Percentiles rank a stretch among this genome's conserved stretches.
Conservation (phyloP, 2,113 vertebrate species). For the Accipiter cooperii region DNA sequence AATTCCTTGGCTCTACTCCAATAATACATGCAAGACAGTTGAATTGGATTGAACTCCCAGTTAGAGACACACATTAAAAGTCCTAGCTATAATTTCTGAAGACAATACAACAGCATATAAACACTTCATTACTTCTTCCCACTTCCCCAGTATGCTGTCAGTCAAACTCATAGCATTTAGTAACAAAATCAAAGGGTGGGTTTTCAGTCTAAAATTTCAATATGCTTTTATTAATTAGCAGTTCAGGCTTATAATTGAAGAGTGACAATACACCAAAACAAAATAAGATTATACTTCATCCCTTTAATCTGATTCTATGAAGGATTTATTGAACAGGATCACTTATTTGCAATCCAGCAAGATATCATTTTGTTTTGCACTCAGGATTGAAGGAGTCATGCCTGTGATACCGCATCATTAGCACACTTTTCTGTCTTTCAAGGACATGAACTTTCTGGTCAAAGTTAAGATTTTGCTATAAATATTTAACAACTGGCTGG, state of each 20-base stretch:
- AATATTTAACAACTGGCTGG: not conserved
- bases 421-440: not conserved
- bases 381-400: not conserved
- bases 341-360: not conserved
- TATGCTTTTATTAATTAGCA: not conserved
- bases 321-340: not conserved
- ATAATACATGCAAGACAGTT: not conserved
- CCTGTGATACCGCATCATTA: not conserved
- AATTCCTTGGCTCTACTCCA: not conserved
- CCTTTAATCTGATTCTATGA: not conserved
- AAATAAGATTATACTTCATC: not conserved
- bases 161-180: not conserved
- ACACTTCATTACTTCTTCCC: not conserved
- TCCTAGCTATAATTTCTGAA: not conserved
- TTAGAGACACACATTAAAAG: not conserved
- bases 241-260: not conserved
- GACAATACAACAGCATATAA: not conserved
- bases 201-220: not conserved
- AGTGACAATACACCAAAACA: not conserved
- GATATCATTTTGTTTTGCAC: not conserved
- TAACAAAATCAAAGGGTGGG: not conserved
- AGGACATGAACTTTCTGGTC: not conserved
- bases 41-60: not conserved
- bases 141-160: not conserved
- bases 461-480: not conserved